These are phyloP conservation scores for Antedon mediterranea DNA, from an alignment of 53 echinoderm and acorn worm genomes.

Conservation along the genomic window DNA sequence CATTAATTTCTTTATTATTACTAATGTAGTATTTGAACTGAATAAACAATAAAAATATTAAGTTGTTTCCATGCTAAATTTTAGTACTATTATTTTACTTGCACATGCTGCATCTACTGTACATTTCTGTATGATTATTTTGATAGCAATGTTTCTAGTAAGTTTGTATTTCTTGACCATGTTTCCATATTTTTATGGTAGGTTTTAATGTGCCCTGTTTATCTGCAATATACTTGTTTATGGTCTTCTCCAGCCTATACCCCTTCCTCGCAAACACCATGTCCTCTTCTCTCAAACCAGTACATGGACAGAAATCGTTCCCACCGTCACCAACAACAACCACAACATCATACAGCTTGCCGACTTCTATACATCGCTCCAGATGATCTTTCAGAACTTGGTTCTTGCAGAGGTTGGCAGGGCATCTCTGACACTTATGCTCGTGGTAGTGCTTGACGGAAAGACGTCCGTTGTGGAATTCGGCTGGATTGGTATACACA, in stretches of 20 bases:
- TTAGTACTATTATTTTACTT: no score
- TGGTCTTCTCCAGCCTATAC: slow-evolving; percentile 38
- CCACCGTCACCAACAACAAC: slow-evolving; percentile 69
- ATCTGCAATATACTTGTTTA: slow-evolving; percentile 13
- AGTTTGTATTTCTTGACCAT: slow-evolving; percentile 24
- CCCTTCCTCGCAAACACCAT: slow-evolving; percentile 73
- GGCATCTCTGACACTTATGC: slow-evolving; percentile 55
- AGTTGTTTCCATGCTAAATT: no score
- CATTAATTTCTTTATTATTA: no score
- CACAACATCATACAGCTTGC: slow-evolving; percentile 43
- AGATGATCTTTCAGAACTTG: slow-evolving; percentile 33
- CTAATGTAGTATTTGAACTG: no score
- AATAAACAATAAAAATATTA: no score
- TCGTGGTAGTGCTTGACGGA: slow-evolving; percentile 49
- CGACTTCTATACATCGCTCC: slow-evolving; percentile 6
- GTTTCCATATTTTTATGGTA: slow-evolving; percentile 45
- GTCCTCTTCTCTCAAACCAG: slow-evolving; percentile 35
- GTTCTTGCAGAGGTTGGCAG: slow-evolving; percentile 74
- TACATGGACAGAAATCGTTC: slow-evolving; percentile 82
- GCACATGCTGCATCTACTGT: no score
- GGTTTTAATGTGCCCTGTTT: slow-evolving; percentile 1
- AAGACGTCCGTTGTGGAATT: slow-evolving; percentile 53
- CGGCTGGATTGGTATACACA: slow-evolving; percentile 69
- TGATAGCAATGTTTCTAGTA: background rate
- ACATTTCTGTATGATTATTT: background rate